These are phyloP conservation scores for Pseudomyrmex concolor DNA, from an alignment of 1,140 invertebrate genomes.

Conservation along the genomic window DNA sequence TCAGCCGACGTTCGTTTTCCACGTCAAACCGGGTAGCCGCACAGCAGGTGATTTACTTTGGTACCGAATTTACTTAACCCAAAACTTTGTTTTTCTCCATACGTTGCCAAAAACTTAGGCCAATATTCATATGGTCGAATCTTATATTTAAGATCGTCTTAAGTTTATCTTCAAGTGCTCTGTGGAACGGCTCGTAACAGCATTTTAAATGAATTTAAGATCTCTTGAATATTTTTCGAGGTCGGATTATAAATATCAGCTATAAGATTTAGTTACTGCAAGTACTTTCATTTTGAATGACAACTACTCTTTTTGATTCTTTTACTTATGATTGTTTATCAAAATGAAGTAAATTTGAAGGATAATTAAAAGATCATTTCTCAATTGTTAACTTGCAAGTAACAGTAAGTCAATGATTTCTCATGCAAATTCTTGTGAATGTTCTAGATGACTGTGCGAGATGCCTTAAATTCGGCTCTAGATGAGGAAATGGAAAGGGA, in stretches of 20 bases:
- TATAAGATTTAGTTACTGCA: conserved; percentile 1
- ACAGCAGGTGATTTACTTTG: conserved; percentile 82
- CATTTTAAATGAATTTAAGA: too few species aligned
- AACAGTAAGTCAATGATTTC: not conserved
- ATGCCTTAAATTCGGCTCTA: conserved; percentile 98
- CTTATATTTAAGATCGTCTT: too few species aligned
- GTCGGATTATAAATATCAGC: too few species aligned
- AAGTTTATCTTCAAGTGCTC: too few species aligned
- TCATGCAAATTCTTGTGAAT: conserved; percentile 3
- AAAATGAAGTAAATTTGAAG: conserved; percentile 66
- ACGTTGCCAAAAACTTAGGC: not conserved
- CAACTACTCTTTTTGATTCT: not conserved
- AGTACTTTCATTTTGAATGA: too few species aligned
- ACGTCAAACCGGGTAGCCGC: conserved; percentile 86
- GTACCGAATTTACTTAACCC: not conserved
- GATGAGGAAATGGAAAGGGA: conserved; percentile 99
- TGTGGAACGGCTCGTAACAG: too few species aligned
- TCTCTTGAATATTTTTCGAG: too few species aligned
- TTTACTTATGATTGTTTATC: conserved; percentile 55
- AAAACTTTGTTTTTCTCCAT: not conserved
- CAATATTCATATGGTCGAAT: too few species aligned
- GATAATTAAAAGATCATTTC: conserved; percentile 76
- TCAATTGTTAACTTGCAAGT: conserved; percentile 12
- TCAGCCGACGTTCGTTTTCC: conserved; percentile 85
- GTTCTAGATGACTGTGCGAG: conserved; percentile 94